A percentile compares a stretch with the other conserved stretches of the same genome.
These are phyloP conservation scores for Poecile montanus DNA, from an alignment of 2,797 vertebrate species.

Conservation along the genomic window DNA sequence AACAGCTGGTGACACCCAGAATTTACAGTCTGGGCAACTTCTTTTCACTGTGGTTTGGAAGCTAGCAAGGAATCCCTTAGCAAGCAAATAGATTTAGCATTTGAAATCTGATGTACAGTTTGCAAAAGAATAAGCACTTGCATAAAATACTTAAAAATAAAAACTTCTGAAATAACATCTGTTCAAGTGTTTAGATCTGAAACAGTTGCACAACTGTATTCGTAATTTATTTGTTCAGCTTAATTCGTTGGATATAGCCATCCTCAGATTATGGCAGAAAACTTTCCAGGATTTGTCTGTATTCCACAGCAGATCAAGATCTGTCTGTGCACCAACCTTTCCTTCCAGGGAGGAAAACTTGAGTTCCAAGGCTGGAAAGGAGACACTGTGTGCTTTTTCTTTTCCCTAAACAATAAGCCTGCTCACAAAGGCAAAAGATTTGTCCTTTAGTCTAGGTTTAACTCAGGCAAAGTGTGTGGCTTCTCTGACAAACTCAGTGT, in stretches of 20 bases:
- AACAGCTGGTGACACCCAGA: not conserved
- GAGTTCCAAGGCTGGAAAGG: not conserved
- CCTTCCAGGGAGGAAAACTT: not conserved
- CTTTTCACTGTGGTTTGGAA: not conserved
- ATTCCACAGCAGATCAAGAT: not conserved
- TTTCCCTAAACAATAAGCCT: not conserved
- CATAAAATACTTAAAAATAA: not conserved
- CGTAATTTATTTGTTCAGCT: not conserved
- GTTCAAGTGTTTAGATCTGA: not conserved
- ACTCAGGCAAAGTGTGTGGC: fast-evolving
- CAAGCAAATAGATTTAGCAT: not conserved
- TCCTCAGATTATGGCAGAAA: not conserved
- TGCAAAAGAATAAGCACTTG: not conserved
- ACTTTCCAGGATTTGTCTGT: not conserved
- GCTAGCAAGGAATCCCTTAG: not conserved
- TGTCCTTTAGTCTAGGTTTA: not conserved
- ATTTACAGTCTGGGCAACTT: not conserved
- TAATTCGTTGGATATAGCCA: not conserved
- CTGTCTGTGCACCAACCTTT: not conserved
- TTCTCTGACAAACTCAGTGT: not conserved
- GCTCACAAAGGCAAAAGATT: not conserved
- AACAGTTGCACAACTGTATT: not conserved
- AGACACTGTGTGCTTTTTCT: not conserved
- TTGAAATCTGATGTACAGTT: not conserved
- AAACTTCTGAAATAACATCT: not conserved